phyloP scores from a whole-genome alignment of 2,888 invertebrate species.

The Meloe dianella region DNA sequence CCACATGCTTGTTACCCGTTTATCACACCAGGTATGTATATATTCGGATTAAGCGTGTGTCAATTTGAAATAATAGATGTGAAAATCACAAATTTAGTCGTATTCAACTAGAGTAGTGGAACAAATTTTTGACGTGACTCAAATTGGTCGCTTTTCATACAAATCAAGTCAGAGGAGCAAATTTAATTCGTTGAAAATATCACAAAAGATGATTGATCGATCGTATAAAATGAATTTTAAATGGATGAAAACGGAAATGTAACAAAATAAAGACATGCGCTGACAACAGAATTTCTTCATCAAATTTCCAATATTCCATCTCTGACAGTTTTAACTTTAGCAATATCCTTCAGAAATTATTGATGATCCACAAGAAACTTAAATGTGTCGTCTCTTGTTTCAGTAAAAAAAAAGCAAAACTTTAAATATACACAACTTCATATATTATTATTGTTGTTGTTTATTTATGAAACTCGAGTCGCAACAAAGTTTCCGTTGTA shows the following conservation, averaged over 20 bases:
- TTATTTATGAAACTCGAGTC: not conserved
- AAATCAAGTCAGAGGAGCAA: no score
- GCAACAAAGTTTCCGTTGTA: not conserved
- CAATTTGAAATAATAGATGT: not conserved
- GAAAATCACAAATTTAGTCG: not conserved
- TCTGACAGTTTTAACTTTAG: not conserved
- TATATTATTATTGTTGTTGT: not conserved
- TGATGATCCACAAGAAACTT: not conserved
- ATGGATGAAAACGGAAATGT: not conserved
- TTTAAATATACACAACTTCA: not conserved
- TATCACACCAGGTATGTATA: conserved; percentile 69
- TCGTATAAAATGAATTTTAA: not conserved
- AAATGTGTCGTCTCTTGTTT: not conserved
- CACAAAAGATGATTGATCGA: not conserved
- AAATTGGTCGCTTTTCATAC: not conserved
- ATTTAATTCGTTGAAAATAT: not conserved
- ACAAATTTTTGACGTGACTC: not conserved
- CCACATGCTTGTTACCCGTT: conserved; percentile 70
- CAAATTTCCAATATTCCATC: not conserved
- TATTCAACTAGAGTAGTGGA: not conserved
- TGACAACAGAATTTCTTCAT: not conserved
- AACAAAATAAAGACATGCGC: not conserved
- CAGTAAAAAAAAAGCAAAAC: no score
- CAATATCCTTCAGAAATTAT: not conserved
- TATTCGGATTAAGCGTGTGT: not conserved